phyloP scores from a whole-genome alignment of 2,888 invertebrate genomes.

The Drosophila lutescens region DNA sequence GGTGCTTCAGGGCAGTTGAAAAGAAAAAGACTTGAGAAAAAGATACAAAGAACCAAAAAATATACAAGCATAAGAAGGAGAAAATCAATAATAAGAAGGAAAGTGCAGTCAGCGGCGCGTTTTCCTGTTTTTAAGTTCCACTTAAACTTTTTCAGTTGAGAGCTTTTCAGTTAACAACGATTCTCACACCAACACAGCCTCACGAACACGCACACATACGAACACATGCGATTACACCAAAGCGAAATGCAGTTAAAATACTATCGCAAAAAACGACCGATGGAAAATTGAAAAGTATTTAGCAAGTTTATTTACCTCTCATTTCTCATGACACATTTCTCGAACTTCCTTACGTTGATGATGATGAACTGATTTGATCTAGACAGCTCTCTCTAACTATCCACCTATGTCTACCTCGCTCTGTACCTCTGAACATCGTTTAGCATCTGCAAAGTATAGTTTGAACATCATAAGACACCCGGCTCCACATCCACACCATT shows the following conservation, averaged over 20 bases:
- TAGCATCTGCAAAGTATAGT: slow-evolving; percentile 52
- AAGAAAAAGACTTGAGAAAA: slow-evolving; percentile 1
- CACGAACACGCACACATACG: slow-evolving; percentile 46
- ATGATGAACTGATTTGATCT: slow-evolving; percentile 33
- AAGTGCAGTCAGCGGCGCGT: slow-evolving; percentile 67
- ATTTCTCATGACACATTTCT: slow-evolving; percentile 49
- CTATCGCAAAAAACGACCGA: slow-evolving; percentile 21
- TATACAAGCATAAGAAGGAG: slow-evolving; percentile 3
- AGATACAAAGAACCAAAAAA: slow-evolving; percentile 18
- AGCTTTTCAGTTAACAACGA: slow-evolving; percentile 57
- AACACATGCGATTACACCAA: slow-evolving; percentile 38
- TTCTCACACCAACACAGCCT: slow-evolving; percentile 46
- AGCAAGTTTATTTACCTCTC: slow-evolving; percentile 54
- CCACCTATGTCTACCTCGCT: slow-evolving; percentile 37
- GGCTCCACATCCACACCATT: slow-evolving; percentile 53
- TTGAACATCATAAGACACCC: slow-evolving; percentile 55
- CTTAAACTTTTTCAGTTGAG: slow-evolving; percentile 63
- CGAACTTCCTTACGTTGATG: slow-evolving; percentile 20
- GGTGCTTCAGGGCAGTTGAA: slow-evolving; percentile 58
- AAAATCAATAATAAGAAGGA: slow-evolving; percentile 38
- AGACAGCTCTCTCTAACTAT: slow-evolving; percentile 27
- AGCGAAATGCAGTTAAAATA: slow-evolving; percentile 45
- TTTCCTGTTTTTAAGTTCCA: slow-evolving; percentile 50
- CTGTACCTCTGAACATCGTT: slow-evolving; percentile 45
- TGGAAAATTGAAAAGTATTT: slow-evolving; percentile 38